Evolutionary conservation across 2,797 vertebrate genomes (phyloP).

Genomic region (Rhyacichthys aspro): DNA sequence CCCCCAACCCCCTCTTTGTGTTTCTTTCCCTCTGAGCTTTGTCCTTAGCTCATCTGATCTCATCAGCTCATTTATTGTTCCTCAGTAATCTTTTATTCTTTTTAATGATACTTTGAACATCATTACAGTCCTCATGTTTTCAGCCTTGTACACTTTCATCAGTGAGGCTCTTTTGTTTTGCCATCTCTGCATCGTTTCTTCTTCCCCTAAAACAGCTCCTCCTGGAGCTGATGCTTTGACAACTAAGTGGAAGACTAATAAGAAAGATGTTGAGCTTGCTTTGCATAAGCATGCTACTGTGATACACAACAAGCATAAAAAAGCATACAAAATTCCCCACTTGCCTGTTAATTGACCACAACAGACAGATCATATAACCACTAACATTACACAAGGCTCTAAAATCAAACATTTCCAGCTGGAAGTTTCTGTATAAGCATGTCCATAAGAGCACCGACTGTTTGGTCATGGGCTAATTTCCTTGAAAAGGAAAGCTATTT

Average conservation of each 20-base stretch:
- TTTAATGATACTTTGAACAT: constrained; percentile 13
- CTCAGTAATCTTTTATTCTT: constrained; percentile 15
- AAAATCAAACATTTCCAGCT: constrained; percentile 14
- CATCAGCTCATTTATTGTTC: constrained; percentile 29
- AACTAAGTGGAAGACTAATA: constrained; percentile 23
- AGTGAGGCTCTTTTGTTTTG: too few relatives aligned
- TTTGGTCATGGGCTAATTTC: neutral
- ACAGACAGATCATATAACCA: constrained; percentile 19
- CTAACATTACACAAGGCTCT: constrained; percentile 30
- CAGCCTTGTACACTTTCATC: neutral
- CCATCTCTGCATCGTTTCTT: constrained; percentile 3
- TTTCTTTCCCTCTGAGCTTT: constrained; percentile 38
- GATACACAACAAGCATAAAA: constrained; percentile 17
- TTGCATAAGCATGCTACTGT: constrained; percentile 23
- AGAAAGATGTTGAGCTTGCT: constrained; percentile 13
- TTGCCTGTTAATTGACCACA: constrained; percentile 38
- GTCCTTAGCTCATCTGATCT: too few relatives aligned
- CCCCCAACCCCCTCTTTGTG: constrained; percentile 20
- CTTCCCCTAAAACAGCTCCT: constrained; percentile 26
- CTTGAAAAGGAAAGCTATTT: neutral
- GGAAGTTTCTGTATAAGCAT: neutral
- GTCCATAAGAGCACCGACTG: neutral
- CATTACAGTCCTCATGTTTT: constrained; percentile 15
- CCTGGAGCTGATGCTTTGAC: constrained; percentile 35
- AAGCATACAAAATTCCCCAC: constrained; percentile 56